A percentile compares a stretch with the other conserved stretches of the same genome.
Evolutionary conservation across 1,140 invertebrate genomes (phyloP).

Genomic region (Formica selysi): DNA sequence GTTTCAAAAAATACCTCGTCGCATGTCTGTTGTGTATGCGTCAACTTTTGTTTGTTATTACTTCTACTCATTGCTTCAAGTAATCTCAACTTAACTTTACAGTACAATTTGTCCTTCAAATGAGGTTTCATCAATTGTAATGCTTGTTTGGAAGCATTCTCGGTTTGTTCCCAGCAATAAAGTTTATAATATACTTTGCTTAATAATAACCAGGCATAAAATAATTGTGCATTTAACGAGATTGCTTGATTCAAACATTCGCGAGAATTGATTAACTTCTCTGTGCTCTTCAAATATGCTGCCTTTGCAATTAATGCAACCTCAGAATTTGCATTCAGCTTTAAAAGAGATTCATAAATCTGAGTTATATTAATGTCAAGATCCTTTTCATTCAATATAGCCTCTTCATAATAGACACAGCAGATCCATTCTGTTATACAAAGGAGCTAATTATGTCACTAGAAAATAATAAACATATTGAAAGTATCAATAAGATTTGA

Average conservation of each 20-base stretch:
- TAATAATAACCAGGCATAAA: slow-evolving; percentile 85
- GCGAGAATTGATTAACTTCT: slow-evolving; percentile 87
- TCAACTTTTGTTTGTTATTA: slow-evolving; percentile 86
- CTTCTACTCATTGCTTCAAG: slow-evolving; percentile 83
- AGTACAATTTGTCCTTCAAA: slow-evolving; percentile 72
- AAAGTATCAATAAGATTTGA: slow-evolving; percentile 22
- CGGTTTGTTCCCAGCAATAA: slow-evolving; percentile 88
- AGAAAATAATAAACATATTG: slow-evolving; percentile 42
- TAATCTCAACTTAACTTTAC: slow-evolving; percentile 77
- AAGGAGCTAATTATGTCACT: slow-evolving; percentile 61
- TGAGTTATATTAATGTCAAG: slow-evolving; percentile 84
- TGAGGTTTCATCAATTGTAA: slow-evolving; percentile 76
- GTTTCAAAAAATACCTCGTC: slow-evolving; percentile 71
- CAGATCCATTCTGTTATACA: slow-evolving; percentile 88
- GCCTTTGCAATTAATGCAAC: slow-evolving; percentile 88
- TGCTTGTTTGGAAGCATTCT: slow-evolving; percentile 85
- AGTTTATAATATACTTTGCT: slow-evolving; percentile 87
- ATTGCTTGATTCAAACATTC: slow-evolving; percentile 84
- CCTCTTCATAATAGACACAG: slow-evolving; percentile 87
- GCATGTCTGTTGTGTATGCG: slow-evolving; percentile 83
- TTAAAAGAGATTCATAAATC: slow-evolving; percentile 85
- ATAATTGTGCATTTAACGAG: slow-evolving; percentile 76
- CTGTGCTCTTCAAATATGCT: slow-evolving; percentile 86
- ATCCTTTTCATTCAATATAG: slow-evolving; percentile 81
- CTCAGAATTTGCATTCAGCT: slow-evolving; percentile 87